Evolutionary conservation across 2,888 invertebrate genomes (phyloP).

Genomic region (Callyntrura guangdongensis): DNA sequence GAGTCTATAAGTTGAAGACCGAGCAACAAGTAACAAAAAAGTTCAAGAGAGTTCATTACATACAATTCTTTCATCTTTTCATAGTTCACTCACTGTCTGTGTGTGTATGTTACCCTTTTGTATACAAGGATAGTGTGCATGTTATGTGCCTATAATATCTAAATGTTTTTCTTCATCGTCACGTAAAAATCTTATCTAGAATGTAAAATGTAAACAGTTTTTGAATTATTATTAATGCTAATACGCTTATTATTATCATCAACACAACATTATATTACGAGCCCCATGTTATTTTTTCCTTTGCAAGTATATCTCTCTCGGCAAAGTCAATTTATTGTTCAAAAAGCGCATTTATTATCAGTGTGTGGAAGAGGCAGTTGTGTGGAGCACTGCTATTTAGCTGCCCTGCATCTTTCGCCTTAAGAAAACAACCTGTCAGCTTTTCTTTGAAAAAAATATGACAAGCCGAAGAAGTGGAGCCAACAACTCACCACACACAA

Average conservation of each 20-base stretch:
- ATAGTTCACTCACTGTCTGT: neutral
- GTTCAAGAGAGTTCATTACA: slow-evolving; percentile 72
- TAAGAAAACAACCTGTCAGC: neutral
- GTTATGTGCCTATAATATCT: neutral
- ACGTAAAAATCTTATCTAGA: neutral
- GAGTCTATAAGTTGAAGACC: too few relatives aligned
- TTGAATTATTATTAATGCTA: slow-evolving; percentile 41
- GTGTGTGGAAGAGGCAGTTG: neutral
- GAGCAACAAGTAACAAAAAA: slow-evolving; percentile 60
- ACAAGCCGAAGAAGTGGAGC: slow-evolving; percentile 15
- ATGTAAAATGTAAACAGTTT: neutral
- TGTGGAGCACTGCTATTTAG: neutral
- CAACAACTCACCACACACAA: too few relatives aligned
- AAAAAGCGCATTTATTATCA: neutral
- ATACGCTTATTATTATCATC: slow-evolving; percentile 45
- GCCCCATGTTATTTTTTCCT: neutral
- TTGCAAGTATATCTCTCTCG: slow-evolving; percentile 15
- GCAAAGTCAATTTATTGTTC: slow-evolving; percentile 37
- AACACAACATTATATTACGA: neutral
- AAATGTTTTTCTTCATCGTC: slow-evolving; percentile 18
- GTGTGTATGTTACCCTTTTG: neutral
- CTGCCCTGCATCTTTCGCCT: slow-evolving; percentile 13
- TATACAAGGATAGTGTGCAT: neutral
- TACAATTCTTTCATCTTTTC: slow-evolving; percentile 1
- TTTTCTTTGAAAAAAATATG: neutral